These are phyloP conservation scores for Listronotus bonariensis DNA, from an alignment of 1,140 invertebrate genomes.

Conservation along the genomic window DNA sequence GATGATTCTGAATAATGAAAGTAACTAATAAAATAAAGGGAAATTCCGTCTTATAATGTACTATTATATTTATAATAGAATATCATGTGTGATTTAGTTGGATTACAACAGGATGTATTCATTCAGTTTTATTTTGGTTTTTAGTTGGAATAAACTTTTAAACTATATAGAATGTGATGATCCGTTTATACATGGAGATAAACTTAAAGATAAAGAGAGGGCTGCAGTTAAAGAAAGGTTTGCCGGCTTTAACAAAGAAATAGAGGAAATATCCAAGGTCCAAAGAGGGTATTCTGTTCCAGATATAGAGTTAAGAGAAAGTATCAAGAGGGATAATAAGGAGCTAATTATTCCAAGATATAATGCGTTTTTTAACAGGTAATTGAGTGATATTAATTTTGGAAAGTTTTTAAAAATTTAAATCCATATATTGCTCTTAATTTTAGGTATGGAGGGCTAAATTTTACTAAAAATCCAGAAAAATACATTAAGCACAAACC, in stretches of 20 bases:
- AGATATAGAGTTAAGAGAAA: conserved; percentile 83
- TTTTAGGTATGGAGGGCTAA: conserved; percentile 67
- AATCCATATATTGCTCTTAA: background rate
- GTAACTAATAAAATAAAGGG: too few relatives aligned
- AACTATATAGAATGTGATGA: conserved; percentile 75
- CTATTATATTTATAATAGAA: too few relatives aligned
- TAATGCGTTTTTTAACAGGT: conserved; percentile 76
- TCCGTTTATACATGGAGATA: conserved; percentile 65
- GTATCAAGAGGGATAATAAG: conserved; percentile 83
- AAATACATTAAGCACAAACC: conserved; percentile 95
- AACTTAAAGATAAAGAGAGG: conserved; percentile 85
- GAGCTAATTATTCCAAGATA: conserved; percentile 85
- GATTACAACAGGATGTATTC: too few relatives aligned
- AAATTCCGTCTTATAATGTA: too few relatives aligned
- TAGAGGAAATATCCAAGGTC: conserved; percentile 83
- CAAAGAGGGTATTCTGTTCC: conserved; percentile 93
- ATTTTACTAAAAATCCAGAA: conserved; percentile 90
- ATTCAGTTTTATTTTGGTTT: conserved; percentile 40
- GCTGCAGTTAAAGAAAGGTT: conserved; percentile 94
- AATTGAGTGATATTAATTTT: too few relatives aligned
- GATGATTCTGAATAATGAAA: too few relatives aligned
- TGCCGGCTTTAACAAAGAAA: conserved; percentile 91
- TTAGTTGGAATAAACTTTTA: conserved; percentile 82
- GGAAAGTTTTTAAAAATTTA: background rate
- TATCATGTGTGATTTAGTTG: too few relatives aligned